Conservation (phyloP, 2,797 vertebrate genomes). For the Sebastes umbrosus region DNA sequence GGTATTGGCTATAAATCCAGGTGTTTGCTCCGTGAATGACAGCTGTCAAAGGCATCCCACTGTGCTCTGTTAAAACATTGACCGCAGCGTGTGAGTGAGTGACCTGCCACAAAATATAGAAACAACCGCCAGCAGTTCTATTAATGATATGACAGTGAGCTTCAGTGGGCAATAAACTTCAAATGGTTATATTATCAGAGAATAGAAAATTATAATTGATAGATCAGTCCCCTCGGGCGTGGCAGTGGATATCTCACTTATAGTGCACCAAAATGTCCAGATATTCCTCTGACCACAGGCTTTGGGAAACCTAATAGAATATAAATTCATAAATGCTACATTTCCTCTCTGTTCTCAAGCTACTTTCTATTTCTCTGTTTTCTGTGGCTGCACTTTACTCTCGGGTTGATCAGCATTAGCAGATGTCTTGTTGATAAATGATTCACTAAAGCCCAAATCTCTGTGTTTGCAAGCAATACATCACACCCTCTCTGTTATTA, state of each 20-base stretch:
- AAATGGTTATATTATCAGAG: background rate
- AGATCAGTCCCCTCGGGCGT: background rate
- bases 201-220: background rate
- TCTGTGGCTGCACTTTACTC: background rate
- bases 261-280: background rate
- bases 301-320: background rate
- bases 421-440: slow-evolving; percentile 40
- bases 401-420: slow-evolving; percentile 15
- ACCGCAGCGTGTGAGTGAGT: background rate
- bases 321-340: background rate
- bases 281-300: background rate
- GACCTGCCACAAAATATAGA: background rate
- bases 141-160: background rate
- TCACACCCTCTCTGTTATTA: background rate
- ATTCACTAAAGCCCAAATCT: slow-evolving; percentile 21
- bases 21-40: background rate
- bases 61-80: background rate
- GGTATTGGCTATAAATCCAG: background rate
- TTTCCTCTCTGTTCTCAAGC: background rate
- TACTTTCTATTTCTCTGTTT: background rate
- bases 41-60: background rate
- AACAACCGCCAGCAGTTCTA: background rate
- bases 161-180: background rate
- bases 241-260: background rate
- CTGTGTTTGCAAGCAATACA: slow-evolving; percentile 5